phyloP scores from a whole-genome alignment of 2,797 vertebrate species.

The Aeoliscus strigatus region DNA sequence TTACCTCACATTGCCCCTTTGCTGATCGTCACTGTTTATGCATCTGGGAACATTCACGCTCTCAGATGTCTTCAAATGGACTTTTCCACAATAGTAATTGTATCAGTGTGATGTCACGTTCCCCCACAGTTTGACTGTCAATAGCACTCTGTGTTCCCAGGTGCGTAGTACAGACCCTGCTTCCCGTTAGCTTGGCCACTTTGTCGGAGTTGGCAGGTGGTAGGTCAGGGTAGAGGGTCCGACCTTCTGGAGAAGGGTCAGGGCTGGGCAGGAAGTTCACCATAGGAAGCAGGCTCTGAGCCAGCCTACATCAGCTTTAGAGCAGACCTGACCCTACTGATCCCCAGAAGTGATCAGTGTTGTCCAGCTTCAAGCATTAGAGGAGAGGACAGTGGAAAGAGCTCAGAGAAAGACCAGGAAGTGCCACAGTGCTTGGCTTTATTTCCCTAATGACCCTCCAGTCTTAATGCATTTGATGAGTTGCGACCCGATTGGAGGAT shows the following conservation, averaged over 20 bases:
- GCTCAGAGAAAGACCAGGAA: conserved; percentile 1
- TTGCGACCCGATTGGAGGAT: conserved; percentile 27
- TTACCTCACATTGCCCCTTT: conserved; percentile 45
- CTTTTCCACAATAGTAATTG: conserved; percentile 35
- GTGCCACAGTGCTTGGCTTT: neutral
- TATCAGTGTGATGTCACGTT: conserved; percentile 50
- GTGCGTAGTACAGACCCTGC: conserved; percentile 22
- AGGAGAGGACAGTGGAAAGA: neutral
- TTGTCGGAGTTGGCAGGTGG: conserved; percentile 35
- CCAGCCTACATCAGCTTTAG: conserved; percentile 37
- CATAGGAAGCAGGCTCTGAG: conserved; percentile 42
- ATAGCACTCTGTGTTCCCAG: conserved; percentile 15
- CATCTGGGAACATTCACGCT: conserved; percentile 41
- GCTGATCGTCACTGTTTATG: conserved; percentile 56
- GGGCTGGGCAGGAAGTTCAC: conserved; percentile 44
- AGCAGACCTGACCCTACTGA: conserved; percentile 15
- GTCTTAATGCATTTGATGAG: conserved; percentile 37
- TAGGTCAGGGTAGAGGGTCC: conserved; percentile 49
- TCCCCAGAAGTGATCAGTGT: conserved; percentile 21
- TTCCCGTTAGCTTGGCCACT: conserved; percentile 39
- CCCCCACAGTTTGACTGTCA: neutral
- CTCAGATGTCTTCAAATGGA: conserved; percentile 38
- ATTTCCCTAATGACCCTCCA: neutral
- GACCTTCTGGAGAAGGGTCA: conserved; percentile 35
- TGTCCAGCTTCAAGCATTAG: conserved; percentile 5